A percentile compares a stretch with the other conserved stretches of the same genome.
Evolutionary conservation across 2,888 invertebrate species (phyloP).

Genomic region (Phyto melanocephala): DNA sequence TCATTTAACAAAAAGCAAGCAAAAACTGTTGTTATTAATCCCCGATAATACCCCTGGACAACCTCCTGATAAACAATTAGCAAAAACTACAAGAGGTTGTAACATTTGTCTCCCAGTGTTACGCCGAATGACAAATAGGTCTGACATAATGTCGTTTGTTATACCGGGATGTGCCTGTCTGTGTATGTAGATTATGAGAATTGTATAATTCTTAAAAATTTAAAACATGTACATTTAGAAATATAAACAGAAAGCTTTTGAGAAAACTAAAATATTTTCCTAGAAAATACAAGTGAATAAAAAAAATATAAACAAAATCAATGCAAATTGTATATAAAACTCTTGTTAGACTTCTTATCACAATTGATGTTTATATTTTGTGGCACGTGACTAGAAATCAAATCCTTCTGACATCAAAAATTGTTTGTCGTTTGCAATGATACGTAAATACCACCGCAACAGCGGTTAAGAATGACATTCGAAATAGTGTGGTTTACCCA

Average conservation of each 20-base stretch:
- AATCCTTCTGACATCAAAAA: background rate
- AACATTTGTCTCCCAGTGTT: no score
- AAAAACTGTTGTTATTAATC: no score
- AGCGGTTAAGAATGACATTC: background rate
- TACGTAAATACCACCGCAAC: background rate
- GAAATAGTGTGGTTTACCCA: background rate
- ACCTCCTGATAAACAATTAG: no score
- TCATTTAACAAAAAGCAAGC: no score
- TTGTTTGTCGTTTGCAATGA: background rate
- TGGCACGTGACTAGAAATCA: conserved; percentile 30
- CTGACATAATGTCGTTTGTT: no score
- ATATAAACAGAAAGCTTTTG: background rate
- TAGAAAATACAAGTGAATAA: background rate
- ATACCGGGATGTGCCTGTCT: no score
- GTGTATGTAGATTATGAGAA: no score
- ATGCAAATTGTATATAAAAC: background rate
- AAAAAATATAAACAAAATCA: background rate
- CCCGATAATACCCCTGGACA: no score
- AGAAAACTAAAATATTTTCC: background rate
- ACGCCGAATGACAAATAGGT: no score
- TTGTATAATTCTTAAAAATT: no score
- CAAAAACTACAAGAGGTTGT: no score
- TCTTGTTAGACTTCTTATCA: background rate
- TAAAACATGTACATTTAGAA: no score
- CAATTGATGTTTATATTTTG: background rate